A percentile compares a stretch with the other conserved stretches of the same genome.
phyloP scores from a whole-genome alignment of 2,797 vertebrate genomes.

The Betta splendens region DNA sequence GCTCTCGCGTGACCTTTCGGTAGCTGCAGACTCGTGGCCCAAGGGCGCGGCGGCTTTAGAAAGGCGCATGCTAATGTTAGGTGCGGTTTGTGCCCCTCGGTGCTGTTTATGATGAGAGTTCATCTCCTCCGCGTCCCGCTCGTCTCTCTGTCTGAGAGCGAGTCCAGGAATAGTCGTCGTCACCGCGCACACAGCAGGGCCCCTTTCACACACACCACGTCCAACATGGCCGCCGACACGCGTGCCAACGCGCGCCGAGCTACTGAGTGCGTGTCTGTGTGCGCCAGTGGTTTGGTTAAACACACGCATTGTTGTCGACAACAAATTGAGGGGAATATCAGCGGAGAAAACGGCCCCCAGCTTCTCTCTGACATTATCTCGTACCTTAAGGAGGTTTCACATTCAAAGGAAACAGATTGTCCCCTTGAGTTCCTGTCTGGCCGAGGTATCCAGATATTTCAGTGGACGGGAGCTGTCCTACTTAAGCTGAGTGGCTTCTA shows the following conservation, averaged over 20 bases:
- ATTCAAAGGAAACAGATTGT: neutral
- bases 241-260: conserved; percentile 37
- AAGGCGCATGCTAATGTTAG: conserved; percentile 55
- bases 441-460: neutral
- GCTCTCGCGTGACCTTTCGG: conserved; percentile 46
- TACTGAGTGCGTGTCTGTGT: neutral
- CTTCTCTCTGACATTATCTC: neutral
- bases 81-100: conserved; percentile 50
- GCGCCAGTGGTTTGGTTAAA: neutral
- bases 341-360: neutral
- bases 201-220: conserved; percentile 60
- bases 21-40: conserved; percentile 19
- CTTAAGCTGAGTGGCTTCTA: too few relatives aligned
- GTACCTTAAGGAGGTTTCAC: neutral
- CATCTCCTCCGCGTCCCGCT: conserved; percentile 57
- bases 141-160: conserved; percentile 46
- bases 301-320: neutral
- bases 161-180: conserved; percentile 70
- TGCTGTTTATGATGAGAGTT: conserved; percentile 64
- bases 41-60: conserved; percentile 48
- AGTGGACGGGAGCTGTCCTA: neutral
- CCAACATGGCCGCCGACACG: conserved; percentile 48
- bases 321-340: neutral
- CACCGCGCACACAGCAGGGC: conserved; percentile 60
- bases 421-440: conserved; percentile 1